Percentiles rank a stretch among this genome's conserved stretches.
Evolutionary conservation across 2,113 vertebrate genomes (phyloP).

Genomic region (Campylorhamphus procurvoides): DNA sequence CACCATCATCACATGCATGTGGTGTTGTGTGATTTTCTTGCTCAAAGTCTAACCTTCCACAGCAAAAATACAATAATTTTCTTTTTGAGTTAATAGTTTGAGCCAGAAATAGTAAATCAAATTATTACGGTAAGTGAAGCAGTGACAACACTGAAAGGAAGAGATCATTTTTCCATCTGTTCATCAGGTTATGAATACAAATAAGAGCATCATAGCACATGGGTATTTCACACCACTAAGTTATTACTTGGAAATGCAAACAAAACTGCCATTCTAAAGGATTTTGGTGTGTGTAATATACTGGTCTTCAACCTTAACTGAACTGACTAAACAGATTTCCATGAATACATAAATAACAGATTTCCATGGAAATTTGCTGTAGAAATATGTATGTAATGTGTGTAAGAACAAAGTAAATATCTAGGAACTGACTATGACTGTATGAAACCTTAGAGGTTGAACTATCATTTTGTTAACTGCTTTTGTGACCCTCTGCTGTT

Average conservation of each 20-base stretch:
- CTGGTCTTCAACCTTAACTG: not conserved
- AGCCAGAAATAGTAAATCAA: not conserved
- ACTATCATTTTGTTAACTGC: not conserved
- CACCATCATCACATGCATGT: not conserved
- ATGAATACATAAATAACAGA: not conserved
- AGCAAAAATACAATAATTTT: not conserved
- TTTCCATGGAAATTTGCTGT: not conserved
- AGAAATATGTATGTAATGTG: not conserved
- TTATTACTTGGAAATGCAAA: not conserved
- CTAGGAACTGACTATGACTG: not conserved
- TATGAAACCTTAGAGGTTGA: not conserved
- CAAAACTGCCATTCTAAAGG: not conserved
- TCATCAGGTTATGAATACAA: not conserved
- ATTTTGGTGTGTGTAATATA: not conserved
- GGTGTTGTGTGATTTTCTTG: not conserved
- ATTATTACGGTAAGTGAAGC: not conserved
- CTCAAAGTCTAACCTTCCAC: not conserved
- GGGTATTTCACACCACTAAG: not conserved
- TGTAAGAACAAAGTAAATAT: not conserved
- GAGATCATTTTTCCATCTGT: not conserved
- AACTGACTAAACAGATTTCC: not conserved
- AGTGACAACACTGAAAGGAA: not conserved
- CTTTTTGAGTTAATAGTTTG: not conserved
- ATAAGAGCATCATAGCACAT: not conserved
- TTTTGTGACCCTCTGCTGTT: not conserved